Evolutionary conservation across 2,113 vertebrate genomes (phyloP).

Genomic region (Podiceps cristatus): DNA sequence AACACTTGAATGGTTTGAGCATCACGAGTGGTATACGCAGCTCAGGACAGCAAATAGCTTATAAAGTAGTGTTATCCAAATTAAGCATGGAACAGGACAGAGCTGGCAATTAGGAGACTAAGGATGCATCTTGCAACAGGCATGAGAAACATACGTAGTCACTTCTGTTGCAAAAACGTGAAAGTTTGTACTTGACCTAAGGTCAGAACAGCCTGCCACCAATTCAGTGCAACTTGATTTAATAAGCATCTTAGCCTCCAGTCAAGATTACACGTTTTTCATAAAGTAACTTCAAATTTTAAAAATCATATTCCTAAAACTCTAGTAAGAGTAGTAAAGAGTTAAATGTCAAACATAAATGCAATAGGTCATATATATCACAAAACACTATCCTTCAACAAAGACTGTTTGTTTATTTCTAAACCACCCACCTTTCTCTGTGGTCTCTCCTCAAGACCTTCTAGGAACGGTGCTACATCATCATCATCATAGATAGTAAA

Average conservation of each 20-base stretch:
- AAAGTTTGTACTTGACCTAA: not conserved
- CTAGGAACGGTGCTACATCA: conserved; percentile 92
- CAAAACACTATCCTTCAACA: not conserved
- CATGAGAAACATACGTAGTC: not conserved
- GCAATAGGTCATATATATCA: not conserved
- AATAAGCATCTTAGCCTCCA: not conserved
- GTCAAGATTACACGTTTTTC: not conserved
- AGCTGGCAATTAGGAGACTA: not conserved
- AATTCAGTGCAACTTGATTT: not conserved
- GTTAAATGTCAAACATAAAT: not conserved
- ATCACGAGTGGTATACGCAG: rapidly evolving
- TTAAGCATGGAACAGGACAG: not conserved
- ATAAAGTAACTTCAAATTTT: not conserved
- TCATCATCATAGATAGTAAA: conserved; percentile 97
- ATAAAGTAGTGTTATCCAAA: not conserved
- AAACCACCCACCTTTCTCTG: conserved; percentile 88
- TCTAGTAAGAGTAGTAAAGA: not conserved
- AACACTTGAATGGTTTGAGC: not conserved
- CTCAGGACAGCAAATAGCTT: not conserved
- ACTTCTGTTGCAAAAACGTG: not conserved
- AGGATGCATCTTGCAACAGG: rapidly evolving
- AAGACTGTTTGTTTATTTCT: not conserved
- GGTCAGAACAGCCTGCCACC: not conserved
- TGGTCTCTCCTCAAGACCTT: conserved; percentile 96
- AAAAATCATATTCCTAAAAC: not conserved